These are phyloP conservation scores for Chironomus tepperi DNA, from an alignment of 1,140 invertebrate genomes.

Conservation along the genomic window DNA sequence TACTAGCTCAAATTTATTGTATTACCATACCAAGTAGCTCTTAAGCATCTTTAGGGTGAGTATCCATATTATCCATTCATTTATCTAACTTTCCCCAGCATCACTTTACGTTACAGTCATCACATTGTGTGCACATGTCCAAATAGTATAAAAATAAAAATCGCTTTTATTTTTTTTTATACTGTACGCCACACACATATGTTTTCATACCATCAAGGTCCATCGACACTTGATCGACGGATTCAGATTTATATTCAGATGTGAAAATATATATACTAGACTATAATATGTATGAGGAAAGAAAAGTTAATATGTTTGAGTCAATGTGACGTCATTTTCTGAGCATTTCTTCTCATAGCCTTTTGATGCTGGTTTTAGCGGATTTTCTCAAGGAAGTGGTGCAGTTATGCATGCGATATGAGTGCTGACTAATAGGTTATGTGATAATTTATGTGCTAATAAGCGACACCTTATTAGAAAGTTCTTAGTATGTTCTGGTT, in stretches of 20 bases:
- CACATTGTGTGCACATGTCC: slow-evolving; percentile 11
- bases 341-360: neutral
- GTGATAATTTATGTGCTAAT: too few species aligned
- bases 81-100: too few species aligned
- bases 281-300: neutral
- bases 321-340: slow-evolving; percentile 11
- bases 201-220: slow-evolving; percentile 16
- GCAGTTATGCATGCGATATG: too few species aligned
- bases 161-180: neutral
- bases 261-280: neutral
- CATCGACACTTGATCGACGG: slow-evolving; percentile 21
- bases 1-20: too few species aligned
- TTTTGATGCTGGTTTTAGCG: neutral
- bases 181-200: slow-evolving; percentile 1
- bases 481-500: too few species aligned
- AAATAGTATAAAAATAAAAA: slow-evolving; percentile 10
- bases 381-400: too few species aligned
- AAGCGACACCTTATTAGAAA: too few species aligned
- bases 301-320: slow-evolving; percentile 8
- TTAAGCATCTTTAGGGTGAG: too few species aligned
- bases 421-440: too few species aligned
- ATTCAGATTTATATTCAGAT: slow-evolving; percentile 3
- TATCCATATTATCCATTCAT: too few species aligned
- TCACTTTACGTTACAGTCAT: neutral
- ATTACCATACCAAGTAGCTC: too few species aligned